Conservation (phyloP, 2,113 vertebrate genomes). For the Megalops atlanticus region DNA sequence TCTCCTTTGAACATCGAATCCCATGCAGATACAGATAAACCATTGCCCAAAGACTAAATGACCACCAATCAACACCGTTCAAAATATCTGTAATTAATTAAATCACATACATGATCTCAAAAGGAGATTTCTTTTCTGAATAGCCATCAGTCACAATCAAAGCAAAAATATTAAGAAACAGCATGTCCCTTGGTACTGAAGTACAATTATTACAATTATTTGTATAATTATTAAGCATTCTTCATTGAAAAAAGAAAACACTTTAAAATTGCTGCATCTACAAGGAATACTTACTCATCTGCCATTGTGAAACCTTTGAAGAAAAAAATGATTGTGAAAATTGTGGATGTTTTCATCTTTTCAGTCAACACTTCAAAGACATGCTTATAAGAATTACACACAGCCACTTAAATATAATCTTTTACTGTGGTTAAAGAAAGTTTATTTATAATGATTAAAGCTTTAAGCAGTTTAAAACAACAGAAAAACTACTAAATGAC, state of each 20-base stretch:
- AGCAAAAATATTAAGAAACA: not conserved
- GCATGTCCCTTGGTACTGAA: not conserved
- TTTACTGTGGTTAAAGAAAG: not conserved
- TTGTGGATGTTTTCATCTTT: not conserved
- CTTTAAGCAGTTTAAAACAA: not conserved
- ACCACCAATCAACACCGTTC: too few relatives aligned
- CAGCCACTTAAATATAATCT: not conserved
- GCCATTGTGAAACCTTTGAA: slow-evolving; percentile 29
- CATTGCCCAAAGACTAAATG: too few relatives aligned
- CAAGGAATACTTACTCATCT: slow-evolving; percentile 36
- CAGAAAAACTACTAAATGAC: not conserved
- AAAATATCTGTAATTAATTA: too few relatives aligned
- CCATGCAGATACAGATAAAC: not conserved
- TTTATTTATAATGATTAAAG: not conserved
- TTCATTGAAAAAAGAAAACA: not conserved
- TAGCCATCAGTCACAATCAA: not conserved
- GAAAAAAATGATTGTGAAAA: not conserved
- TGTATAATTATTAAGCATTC: not conserved
- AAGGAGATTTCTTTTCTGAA: slow-evolving; percentile 7
- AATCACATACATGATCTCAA: not conserved
- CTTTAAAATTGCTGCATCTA: slow-evolving; percentile 11
- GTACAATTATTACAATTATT: too few relatives aligned
- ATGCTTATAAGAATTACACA: not conserved
- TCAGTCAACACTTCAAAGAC: not conserved
- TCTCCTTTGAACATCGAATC: not conserved